Evolutionary conservation across 2,797 vertebrate species (phyloP).

Genomic region (Lacerta agilis): DNA sequence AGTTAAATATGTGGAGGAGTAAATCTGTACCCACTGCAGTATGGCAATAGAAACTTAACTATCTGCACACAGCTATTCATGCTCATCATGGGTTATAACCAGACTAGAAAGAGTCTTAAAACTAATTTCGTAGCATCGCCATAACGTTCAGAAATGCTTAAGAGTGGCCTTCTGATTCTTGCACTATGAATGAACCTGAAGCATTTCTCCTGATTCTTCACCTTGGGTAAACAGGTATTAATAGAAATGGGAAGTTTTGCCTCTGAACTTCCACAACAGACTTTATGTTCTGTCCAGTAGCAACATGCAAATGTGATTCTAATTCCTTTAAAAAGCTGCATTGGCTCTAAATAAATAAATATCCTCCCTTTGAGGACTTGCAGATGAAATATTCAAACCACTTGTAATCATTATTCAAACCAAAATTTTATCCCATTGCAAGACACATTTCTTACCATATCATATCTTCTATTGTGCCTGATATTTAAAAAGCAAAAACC

Average conservation of each 20-base stretch:
- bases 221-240: background rate
- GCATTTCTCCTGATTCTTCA: background rate
- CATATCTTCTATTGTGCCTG: background rate
- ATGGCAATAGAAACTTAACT: too few relatives aligned
- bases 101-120: too few relatives aligned
- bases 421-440: background rate
- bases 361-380: background rate
- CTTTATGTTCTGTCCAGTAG: background rate
- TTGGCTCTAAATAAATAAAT: conserved; percentile 3
- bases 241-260: background rate
- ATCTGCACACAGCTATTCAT: too few relatives aligned
- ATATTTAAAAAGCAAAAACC: background rate
- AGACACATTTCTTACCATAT: background rate
- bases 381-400: background rate
- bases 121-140: too few relatives aligned
- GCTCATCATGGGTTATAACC: too few relatives aligned
- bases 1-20: too few relatives aligned
- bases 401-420: background rate
- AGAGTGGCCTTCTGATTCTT: too few relatives aligned
- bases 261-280: background rate
- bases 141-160: too few relatives aligned
- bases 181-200: too few relatives aligned
- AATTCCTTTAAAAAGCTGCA: background rate
- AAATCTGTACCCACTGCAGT: too few relatives aligned
- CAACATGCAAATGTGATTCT: conserved; percentile 11